A percentile compares a stretch with the other conserved stretches of the same genome.
Evolutionary conservation across 2,797 vertebrate species (phyloP).

Genomic region (Helostoma temminkii): DNA sequence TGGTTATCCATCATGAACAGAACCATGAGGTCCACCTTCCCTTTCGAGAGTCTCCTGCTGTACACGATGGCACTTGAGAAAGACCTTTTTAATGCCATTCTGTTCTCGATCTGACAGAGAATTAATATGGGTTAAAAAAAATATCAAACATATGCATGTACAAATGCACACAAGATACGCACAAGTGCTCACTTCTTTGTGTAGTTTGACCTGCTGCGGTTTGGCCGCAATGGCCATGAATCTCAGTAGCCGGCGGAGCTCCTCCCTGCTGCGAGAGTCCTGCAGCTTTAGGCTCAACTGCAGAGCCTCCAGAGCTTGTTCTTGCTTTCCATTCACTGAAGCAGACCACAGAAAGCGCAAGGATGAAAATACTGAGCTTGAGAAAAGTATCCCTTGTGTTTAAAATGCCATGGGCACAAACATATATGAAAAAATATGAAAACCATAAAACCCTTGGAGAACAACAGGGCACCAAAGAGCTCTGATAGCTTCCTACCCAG

Average conservation of each 20-base stretch:
- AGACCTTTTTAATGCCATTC: slow-evolving; percentile 96
- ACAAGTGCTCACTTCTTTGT: slow-evolving; percentile 88
- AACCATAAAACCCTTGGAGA: not conserved
- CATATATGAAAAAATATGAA: not conserved
- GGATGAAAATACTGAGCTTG: slow-evolving; percentile 9
- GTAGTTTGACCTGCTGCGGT: slow-evolving; percentile 89
- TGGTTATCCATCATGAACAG: slow-evolving; percentile 96
- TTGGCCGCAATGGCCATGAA: slow-evolving; percentile 94
- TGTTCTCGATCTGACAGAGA: slow-evolving; percentile 90
- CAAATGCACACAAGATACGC: not conserved
- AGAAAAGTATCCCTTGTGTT: not conserved
- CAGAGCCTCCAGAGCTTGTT: slow-evolving; percentile 92
- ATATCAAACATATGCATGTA: not conserved
- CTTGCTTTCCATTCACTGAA: slow-evolving; percentile 94
- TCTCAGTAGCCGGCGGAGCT: slow-evolving; percentile 92
- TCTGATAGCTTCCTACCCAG: slow-evolving; percentile 84
- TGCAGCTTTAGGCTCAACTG: slow-evolving; percentile 96
- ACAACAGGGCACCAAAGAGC: not conserved
- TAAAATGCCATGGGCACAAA: not conserved
- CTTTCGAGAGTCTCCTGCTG: slow-evolving; percentile 91
- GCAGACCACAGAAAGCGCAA: slow-evolving; percentile 16
- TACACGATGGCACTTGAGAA: slow-evolving; percentile 94
- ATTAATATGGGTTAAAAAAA: not conserved
- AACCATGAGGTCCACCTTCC: slow-evolving; percentile 95
- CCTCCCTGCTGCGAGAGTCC: slow-evolving; percentile 92